Base-by-base conservation (phyloP, 2,797 vertebrate genomes). In the Cirrhinus mrigala region DNA sequence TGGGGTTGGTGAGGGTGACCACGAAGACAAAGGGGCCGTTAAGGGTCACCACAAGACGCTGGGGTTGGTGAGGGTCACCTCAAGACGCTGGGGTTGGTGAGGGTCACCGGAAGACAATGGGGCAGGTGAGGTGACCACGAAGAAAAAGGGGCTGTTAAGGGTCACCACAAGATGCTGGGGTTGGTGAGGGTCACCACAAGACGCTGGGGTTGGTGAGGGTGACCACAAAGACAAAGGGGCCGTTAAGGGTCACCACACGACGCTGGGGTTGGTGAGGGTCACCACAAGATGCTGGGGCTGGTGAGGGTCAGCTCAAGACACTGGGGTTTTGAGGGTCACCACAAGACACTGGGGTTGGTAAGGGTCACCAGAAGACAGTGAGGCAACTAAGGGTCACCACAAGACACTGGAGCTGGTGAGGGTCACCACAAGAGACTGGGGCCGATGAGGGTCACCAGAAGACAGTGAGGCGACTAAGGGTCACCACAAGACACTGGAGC, bases 101-200 rank as follows among this genome's bases (percentile, higher is more conserved):
- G 3, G 16, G 64, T 18, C 16, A 20, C 16, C 3, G 2, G 0
- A 20, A 68, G 29, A 37, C 7, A 62, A 4, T 2, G 2, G 16
- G 52, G 6, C 22, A 2, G 1, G 9, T n/a, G 56, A 58, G 22
- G n/a, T n/a, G n/a, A n/a, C n/a, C n/a, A n/a, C n/a, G n/a, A n/a
- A n/a, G n/a, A n/a, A n/a, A n/a, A n/a, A n/a, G 4, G n/a, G 56
- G 0, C 0, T 0, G 9, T 1, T n/a, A 3, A 0, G 9, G 22
- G 56, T 58, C 56, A 58, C 56, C 6, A 5, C 4, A 16, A 52
- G 50, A 46, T 15, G 18, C 5, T 0, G 5, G 5, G 50, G 15
- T 6, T 1, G 0, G 15, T 24, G 58, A 60, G 58, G 12, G 4
- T 62, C 15, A 18, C n/a, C n/a, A n/a, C n/a, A n/a, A 60, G n/a